A percentile compares a stretch with the other conserved stretches of the same genome.
These are phyloP conservation scores for Rhynchotus rufescens DNA, from an alignment of 2,797 vertebrate species.

Conservation along the genomic window DNA sequence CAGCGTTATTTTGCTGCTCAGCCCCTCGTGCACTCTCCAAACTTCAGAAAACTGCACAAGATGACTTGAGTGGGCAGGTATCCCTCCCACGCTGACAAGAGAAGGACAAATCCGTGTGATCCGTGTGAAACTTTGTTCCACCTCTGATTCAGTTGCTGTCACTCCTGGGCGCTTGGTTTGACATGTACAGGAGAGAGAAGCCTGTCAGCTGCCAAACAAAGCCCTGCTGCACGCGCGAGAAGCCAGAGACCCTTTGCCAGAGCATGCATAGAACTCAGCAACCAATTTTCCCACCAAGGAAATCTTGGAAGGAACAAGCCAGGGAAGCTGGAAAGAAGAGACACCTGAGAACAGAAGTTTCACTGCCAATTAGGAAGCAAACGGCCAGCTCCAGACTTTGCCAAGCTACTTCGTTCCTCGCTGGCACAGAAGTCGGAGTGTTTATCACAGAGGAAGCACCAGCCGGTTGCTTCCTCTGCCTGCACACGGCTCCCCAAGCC, in stretches of 20 bases:
- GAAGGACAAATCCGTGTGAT: not conserved
- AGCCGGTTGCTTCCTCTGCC: not conserved
- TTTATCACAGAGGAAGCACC: not conserved
- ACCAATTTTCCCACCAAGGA: not conserved
- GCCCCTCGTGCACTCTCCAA: not conserved
- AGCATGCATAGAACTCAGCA: not conserved
- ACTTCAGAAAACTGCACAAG: not conserved
- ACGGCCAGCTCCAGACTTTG: not conserved
- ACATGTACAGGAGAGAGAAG: not conserved
- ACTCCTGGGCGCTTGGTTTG: slow-evolving; percentile 17
- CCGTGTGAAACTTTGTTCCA: not conserved
- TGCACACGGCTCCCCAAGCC: not conserved
- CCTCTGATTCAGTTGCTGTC: not conserved
- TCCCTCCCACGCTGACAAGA: not conserved
- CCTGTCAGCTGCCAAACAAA: slow-evolving; percentile 3
- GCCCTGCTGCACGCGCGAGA: not conserved
- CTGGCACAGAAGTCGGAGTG: not conserved
- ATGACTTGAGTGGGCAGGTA: slow-evolving; percentile 10
- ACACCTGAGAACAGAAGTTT: not conserved
- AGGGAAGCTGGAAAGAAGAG: not conserved
- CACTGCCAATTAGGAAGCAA: not conserved
- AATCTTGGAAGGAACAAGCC: not conserved
- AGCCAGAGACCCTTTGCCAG: not conserved
- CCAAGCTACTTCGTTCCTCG: not conserved
- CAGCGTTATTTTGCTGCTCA: not conserved